Evolutionary conservation across 2,888 invertebrate species (phyloP), one percentile per base, ranked within the genome.

Genomic region (Meiosimyza platycephala): DNA sequence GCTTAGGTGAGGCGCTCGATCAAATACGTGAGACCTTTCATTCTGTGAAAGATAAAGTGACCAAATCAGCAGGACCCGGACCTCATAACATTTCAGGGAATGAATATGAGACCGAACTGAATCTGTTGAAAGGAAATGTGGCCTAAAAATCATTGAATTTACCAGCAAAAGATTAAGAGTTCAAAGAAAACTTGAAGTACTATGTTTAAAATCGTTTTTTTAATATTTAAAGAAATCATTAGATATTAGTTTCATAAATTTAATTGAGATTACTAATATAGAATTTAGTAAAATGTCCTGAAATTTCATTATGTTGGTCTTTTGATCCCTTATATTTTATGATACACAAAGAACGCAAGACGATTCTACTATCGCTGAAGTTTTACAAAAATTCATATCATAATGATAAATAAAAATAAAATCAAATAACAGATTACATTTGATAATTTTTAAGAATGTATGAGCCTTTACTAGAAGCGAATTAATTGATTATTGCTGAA

Each of bases 1-100:
- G 94, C 0, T 88, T 96, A 0, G 92, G 93, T 0, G 90, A 91
- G 15, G 93, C 94, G 0, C 84, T 95, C 70, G 92, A 93, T 77
- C 90, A 93, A 79, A 90, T 94, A 69, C 91, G 92, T 79, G 89
- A 89, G 40, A 92, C 91, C 72, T 91, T 93, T 78, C 89, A 90
- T 74, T 88, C 89, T 33, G 92, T 92, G 16, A 91, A 93, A 77
- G 87, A 88, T 48, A 89, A 89, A 79, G 85, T 84, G 79, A 62
- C 50, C 40, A 33, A n/a, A 9, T 12, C 15, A 15, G 47, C 9
- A 1, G 55, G 67, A 76, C 90, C 91, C 0, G 91, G 91, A 1
- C 91, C 92, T 12, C 91, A 92, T 81, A 88, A 87, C 60, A 90
- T 91, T 72, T 84, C 85, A 4, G 80, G 81, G 73, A 82, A 84